Evolutionary conservation across 2,888 invertebrate species (phyloP).

Genomic region (Baronia brevicornis): DNA sequence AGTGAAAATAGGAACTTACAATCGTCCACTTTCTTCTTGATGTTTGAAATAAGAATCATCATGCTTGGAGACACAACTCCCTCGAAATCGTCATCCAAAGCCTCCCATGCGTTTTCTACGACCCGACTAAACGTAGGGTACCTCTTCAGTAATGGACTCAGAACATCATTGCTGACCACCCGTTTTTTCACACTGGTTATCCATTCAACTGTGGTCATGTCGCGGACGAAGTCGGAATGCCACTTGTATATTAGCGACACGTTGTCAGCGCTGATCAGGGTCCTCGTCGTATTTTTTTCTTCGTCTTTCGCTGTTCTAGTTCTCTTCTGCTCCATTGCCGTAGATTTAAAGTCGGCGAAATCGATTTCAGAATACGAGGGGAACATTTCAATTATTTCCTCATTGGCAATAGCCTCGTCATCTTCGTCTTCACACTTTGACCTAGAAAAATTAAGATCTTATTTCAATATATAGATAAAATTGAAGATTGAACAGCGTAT

Average conservation of each 20-base stretch:
- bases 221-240: slow-evolving; percentile 76
- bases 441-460: slow-evolving; percentile 32
- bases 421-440: slow-evolving; percentile 79
- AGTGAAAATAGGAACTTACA: slow-evolving; percentile 36
- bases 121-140: slow-evolving; percentile 76
- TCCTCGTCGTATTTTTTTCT: slow-evolving; percentile 32
- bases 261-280: slow-evolving; percentile 69
- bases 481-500: too few species aligned
- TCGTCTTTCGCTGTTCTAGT: slow-evolving; percentile 34
- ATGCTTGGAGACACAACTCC: slow-evolving; percentile 72
- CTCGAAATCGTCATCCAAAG: slow-evolving; percentile 73
- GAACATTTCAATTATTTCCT: slow-evolving; percentile 81
- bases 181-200: slow-evolving; percentile 62
- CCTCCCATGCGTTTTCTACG: slow-evolving; percentile 64
- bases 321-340: slow-evolving; percentile 65
- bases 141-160: slow-evolving; percentile 72
- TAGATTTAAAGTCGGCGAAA: slow-evolving; percentile 79
- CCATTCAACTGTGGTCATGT: slow-evolving; percentile 78
- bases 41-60: slow-evolving; percentile 72
- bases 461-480: too few species aligned
- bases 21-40: slow-evolving; percentile 65
- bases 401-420: slow-evolving; percentile 79
- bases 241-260: slow-evolving; percentile 75
- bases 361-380: slow-evolving; percentile 81
- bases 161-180: slow-evolving; percentile 44